phyloP scores from a whole-genome alignment of 2,888 invertebrate genomes.

The Hydriomena furcata region DNA sequence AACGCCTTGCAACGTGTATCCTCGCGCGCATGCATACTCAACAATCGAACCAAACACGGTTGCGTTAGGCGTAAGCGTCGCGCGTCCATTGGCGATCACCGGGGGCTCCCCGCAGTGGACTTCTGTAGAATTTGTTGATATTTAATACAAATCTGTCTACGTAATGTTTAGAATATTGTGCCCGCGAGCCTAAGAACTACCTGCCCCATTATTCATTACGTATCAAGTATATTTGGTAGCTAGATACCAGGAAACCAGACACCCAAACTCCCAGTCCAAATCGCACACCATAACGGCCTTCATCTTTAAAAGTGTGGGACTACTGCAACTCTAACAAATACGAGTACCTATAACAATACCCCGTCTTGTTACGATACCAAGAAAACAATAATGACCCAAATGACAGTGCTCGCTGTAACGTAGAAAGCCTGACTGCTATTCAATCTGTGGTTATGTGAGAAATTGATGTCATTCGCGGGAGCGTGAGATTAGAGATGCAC shows the following conservation, averaged over 20 bases:
- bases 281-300: no score
- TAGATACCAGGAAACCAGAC: no score
- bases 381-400: constrained; percentile 28
- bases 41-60: constrained; percentile 88
- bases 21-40: constrained; percentile 89
- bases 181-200: no score
- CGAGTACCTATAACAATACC: no score
- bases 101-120: constrained; percentile 89
- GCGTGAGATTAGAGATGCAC: constrained; percentile 26
- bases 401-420: constrained; percentile 25
- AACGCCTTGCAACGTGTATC: constrained; percentile 87
- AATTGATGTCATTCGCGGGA: constrained; percentile 28
- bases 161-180: no score
- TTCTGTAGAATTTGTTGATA: constrained; percentile 56
- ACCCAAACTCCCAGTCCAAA: no score
- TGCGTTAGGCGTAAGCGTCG: constrained; percentile 81
- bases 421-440: constrained; percentile 33
- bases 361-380: constrained; percentile 1
- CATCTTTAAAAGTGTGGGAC: no score
- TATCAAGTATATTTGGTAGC: no score
- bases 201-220: no score
- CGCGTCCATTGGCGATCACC: constrained; percentile 85
- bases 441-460: constrained; percentile 29
- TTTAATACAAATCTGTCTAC: no score
- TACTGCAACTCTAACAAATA: no score